Percentiles rank a stretch among this genome's conserved stretches.
phyloP scores from a whole-genome alignment of 2,888 invertebrate species.

The Amphiduros pacificus region DNA sequence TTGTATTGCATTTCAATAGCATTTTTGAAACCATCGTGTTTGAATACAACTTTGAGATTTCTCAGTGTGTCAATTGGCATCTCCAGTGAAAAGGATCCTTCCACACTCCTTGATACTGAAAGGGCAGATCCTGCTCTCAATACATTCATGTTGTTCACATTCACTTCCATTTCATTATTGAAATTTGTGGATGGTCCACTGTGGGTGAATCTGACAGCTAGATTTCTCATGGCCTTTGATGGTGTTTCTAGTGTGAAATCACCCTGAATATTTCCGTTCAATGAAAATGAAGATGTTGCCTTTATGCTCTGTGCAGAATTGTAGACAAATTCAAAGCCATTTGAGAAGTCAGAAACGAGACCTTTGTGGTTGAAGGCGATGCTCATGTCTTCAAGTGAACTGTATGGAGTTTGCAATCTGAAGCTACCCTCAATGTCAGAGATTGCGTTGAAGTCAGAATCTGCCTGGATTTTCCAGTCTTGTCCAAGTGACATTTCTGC shows the following conservation, averaged over 20 bases:
- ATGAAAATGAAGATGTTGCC: background rate
- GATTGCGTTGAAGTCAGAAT: background rate
- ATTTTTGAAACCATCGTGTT: too few relatives aligned
- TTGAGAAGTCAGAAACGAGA: background rate
- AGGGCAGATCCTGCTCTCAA: too few relatives aligned
- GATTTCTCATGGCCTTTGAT: background rate
- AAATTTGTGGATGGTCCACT: background rate
- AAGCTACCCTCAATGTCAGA: slow-evolving; percentile 1
- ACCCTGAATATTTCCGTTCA: background rate
- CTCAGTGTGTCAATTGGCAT: too few relatives aligned
- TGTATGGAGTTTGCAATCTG: background rate
- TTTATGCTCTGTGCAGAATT: background rate
- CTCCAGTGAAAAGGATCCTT: too few relatives aligned
- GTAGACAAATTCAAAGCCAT: background rate
- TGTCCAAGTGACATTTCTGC: background rate
- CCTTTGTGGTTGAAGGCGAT: background rate
- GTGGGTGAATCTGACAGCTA: background rate
- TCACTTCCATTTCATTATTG: too few relatives aligned
- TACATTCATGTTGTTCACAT: too few relatives aligned
- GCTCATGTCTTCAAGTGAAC: slow-evolving; percentile 1
- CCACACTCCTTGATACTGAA: too few relatives aligned
- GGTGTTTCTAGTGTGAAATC: slow-evolving; percentile 1
- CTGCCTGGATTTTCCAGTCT: background rate
- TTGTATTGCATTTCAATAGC: too few relatives aligned
- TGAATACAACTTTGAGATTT: too few relatives aligned